Base-by-base conservation (phyloP, 1,140 invertebrate genomes). In the Schlechtendalia chinensis region DNA sequence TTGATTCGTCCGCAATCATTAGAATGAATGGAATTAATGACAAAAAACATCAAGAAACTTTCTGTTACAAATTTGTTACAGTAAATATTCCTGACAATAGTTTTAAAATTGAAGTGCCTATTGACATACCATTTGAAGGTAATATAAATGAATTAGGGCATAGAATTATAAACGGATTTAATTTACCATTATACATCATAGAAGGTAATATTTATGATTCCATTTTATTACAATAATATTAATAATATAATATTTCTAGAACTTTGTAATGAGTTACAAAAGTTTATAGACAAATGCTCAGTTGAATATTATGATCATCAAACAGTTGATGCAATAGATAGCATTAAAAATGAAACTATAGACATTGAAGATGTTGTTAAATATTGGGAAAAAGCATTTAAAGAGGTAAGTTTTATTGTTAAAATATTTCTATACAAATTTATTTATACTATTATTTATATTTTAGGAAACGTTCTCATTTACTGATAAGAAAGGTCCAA, bases 161-260 rank as follows among this genome's bases (percentile, higher is more conserved):
- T 82, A 86, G 91, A 81, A 87, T 93, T 22, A 87, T 93, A 81
- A 87, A 88, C 47, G 90, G 90, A 81, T 91, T 93, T 83, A 90
- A 91, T 83, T 86, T 93, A 59, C 92, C 92, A 10, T 90, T 89
- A 82, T 92, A 90, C 83, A 85, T 93, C 24, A 89, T 92, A 86
- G 83, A 87, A 82, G 86, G 88, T 89, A 84, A 84, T 81, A 80
- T 61, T 81, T 32, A 63, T 81, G 1, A 56, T 54, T 75, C 11
- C 1, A 5, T 24, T 6, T 27, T 50, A 19, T 50, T 50, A 69
- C 1, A 50, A 50, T 24, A 47, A 27, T 50, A 27, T 50, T 69
- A 27, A 69, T 69, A 24, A 17, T 5, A 50, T 50, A 19, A n/a
- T 82, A 19, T 81, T 84, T 63, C 83, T 87, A 81, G 79, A 82